Percentiles rank a stretch among this genome's conserved stretches.
Evolutionary conservation across 2,113 vertebrate species (phyloP).

Genomic region (Heteronetta atricapilla): DNA sequence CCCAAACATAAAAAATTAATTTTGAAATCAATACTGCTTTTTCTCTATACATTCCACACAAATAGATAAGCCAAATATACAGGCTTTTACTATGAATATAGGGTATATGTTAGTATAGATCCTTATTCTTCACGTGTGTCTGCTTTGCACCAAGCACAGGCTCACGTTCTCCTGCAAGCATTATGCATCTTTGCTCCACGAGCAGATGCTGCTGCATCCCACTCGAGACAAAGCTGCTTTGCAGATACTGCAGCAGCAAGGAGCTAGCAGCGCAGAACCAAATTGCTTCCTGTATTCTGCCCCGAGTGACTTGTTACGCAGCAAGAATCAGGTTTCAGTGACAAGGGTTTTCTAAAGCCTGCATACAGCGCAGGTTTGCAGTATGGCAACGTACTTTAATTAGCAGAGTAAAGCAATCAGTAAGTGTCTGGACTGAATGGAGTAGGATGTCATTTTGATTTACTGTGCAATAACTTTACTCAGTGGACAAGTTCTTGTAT

Average conservation of each 20-base stretch:
- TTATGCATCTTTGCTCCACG: too few relatives aligned
- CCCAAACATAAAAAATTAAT: neutral
- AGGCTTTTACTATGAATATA: neutral
- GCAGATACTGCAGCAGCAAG: too few relatives aligned
- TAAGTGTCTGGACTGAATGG: neutral
- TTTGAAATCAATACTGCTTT: neutral
- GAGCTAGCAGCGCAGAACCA: neutral
- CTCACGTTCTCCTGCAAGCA: too few relatives aligned
- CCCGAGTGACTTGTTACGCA: neutral
- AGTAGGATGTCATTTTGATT: neutral
- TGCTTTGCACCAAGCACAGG: neutral
- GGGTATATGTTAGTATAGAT: neutral
- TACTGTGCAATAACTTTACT: neutral
- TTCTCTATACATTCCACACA: neutral
- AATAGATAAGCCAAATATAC: neutral
- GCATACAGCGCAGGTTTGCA: neutral
- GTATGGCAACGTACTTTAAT: neutral
- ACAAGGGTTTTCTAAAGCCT: neutral
- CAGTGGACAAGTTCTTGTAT: neutral
- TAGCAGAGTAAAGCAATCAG: neutral
- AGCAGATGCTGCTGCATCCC: neutral
- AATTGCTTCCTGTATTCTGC: neutral
- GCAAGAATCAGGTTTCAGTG: neutral
- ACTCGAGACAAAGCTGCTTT: neutral
- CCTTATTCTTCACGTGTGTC: neutral